phyloP scores from a whole-genome alignment of 2,113 vertebrate species.

The Phodopus roborovskii region DNA sequence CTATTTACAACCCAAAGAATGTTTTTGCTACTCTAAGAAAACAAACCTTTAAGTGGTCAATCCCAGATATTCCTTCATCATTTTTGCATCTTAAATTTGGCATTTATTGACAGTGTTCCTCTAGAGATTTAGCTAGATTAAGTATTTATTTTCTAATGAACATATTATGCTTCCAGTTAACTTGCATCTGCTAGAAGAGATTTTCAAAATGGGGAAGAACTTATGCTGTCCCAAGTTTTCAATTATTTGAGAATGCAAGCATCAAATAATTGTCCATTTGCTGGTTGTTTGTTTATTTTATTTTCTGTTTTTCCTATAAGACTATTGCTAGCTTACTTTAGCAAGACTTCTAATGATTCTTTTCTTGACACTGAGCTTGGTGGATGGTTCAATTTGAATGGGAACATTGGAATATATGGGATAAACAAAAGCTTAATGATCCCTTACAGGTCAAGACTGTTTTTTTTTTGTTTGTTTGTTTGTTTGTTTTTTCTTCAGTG shows the following conservation, averaged over 20 bases:
- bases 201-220: neutral
- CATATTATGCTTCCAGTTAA: neutral
- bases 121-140: slow-evolving; percentile 19
- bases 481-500: neutral
- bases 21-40: neutral
- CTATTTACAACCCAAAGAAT: neutral
- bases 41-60: neutral
- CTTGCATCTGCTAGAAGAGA: neutral
- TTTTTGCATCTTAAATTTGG: neutral
- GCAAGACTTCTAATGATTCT: neutral
- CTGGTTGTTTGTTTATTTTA: neutral
- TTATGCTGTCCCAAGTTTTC: neutral
- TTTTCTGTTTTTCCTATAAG: neutral
- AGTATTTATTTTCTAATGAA: neutral
- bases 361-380: neutral
- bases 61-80: neutral
- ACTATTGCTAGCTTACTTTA: neutral
- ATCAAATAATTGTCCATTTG: neutral
- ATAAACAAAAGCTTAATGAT: neutral
- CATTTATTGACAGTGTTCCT: neutral
- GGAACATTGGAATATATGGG: neutral
- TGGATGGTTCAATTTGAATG: neutral
- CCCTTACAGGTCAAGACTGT: accelerated
- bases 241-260: neutral
- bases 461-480: no score